phyloP scores from a whole-genome alignment of 2,797 vertebrate genomes.

The Hoplostethus mediterraneus region DNA sequence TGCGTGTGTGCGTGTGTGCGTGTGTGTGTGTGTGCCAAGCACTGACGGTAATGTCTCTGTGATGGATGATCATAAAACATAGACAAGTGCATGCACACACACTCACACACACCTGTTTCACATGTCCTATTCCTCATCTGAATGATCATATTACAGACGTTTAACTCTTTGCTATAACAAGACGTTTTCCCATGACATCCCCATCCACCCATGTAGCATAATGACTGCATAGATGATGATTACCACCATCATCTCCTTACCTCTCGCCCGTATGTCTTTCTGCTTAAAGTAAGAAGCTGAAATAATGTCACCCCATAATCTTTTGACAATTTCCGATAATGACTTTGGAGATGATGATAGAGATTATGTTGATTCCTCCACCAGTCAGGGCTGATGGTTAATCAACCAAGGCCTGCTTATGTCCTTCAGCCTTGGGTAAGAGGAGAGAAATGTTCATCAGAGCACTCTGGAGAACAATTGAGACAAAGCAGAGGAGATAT shows the following conservation, averaged over 20 bases:
- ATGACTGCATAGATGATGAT: constrained; percentile 62
- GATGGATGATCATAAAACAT: not conserved
- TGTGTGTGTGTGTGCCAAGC: not conserved
- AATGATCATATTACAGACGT: constrained; percentile 21
- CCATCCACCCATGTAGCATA: constrained; percentile 60
- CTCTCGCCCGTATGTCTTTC: constrained; percentile 49
- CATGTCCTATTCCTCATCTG: not conserved
- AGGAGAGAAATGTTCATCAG: constrained; percentile 28
- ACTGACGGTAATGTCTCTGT: not conserved
- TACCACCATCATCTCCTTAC: constrained; percentile 53
- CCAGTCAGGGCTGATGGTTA: constrained; percentile 52
- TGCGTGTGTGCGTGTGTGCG: not conserved
- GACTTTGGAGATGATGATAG: constrained; percentile 69
- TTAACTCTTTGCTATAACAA: constrained; percentile 39
- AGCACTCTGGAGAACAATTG: constrained; percentile 64
- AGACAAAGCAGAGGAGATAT: constrained; percentile 54
- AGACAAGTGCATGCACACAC: no score
- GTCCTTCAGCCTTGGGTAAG: constrained; percentile 44
- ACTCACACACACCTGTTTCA: not conserved
- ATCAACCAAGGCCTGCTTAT: constrained; percentile 62
- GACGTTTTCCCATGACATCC: constrained; percentile 28
- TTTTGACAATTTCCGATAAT: constrained; percentile 69
- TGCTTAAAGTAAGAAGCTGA: constrained; percentile 45
- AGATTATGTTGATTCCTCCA: constrained; percentile 62
- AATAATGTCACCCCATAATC: constrained; percentile 60